These are phyloP conservation scores for Synanceia verrucosa DNA, from an alignment of 2,797 vertebrate species.

Conservation along the genomic window DNA sequence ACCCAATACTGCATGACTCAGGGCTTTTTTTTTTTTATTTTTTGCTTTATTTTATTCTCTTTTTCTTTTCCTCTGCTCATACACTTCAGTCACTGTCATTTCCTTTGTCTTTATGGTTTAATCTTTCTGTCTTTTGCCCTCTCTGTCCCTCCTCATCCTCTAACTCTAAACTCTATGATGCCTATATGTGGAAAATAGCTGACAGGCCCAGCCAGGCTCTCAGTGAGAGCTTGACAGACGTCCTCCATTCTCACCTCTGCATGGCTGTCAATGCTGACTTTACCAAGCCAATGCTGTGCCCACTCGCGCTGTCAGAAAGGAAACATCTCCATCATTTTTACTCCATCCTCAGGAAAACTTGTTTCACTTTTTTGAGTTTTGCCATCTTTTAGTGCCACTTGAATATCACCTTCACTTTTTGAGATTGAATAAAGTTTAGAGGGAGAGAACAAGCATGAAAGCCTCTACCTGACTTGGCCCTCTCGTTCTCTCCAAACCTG, in stretches of 20 bases:
- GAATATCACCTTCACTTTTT: slow-evolving; percentile 37
- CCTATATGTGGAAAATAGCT: slow-evolving; percentile 44
- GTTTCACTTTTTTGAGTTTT: slow-evolving; percentile 5
- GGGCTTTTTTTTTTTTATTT: slow-evolving; percentile 48
- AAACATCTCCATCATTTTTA: slow-evolving; percentile 38
- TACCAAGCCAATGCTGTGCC: slow-evolving; percentile 22
- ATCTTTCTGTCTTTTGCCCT: slow-evolving; percentile 39
- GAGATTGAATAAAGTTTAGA: slow-evolving; percentile 19
- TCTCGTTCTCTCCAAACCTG: background rate
- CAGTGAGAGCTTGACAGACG: slow-evolving; percentile 49
- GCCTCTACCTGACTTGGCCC: slow-evolving; percentile 4
- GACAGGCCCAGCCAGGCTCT: slow-evolving; percentile 57
- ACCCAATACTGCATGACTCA: slow-evolving; percentile 48
- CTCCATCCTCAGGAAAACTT: slow-evolving; percentile 24
- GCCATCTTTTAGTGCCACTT: slow-evolving; percentile 12
- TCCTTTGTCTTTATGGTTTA: slow-evolving; percentile 32
- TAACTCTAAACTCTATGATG: slow-evolving; percentile 36
- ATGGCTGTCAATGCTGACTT: slow-evolving; percentile 30
- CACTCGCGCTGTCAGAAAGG: slow-evolving; percentile 32
- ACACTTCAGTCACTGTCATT: slow-evolving; percentile 38
- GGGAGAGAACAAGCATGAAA: slow-evolving; percentile 13
- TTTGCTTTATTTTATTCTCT: slow-evolving; percentile 32
- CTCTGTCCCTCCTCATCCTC: slow-evolving; percentile 34
- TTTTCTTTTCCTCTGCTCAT: slow-evolving; percentile 27
- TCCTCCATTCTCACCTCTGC: slow-evolving; percentile 20